A percentile compares a stretch with the other conserved stretches of the same genome.
These are phyloP conservation scores for Acrossocheilus fasciatus DNA, from an alignment of 2,797 vertebrate species.

Conservation along the genomic window DNA sequence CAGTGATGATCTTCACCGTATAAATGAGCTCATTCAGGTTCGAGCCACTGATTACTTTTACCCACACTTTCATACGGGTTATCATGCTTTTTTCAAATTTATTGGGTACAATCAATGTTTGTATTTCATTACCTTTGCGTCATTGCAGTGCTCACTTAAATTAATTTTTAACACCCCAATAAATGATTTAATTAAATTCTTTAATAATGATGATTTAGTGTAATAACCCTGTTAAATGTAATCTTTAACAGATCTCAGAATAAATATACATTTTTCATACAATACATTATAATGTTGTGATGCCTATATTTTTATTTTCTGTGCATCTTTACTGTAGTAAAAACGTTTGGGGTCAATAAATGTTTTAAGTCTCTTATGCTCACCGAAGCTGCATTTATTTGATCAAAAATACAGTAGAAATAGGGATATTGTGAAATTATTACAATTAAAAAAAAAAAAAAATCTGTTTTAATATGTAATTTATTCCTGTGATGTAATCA, in stretches of 20 bases:
- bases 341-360: neutral
- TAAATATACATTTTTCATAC: neutral
- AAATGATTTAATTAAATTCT: neutral
- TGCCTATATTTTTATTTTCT: neutral
- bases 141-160: neutral
- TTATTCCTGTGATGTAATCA: neutral
- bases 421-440: neutral
- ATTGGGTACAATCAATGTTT: neutral
- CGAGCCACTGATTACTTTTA: neutral
- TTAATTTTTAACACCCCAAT: neutral
- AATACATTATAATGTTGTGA: neutral
- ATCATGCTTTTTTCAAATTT: neutral
- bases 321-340: neutral
- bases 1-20: slow-evolving; percentile 95
- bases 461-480: neutral
- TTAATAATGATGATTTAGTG: neutral
- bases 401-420: neutral
- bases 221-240: neutral
- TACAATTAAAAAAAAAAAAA: no score
- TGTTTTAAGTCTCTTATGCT: neutral
- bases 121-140: neutral
- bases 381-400: neutral
- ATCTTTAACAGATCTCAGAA: neutral
- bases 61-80: neutral
- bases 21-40: slow-evolving; percentile 99